Evolutionary conservation across 1,140 invertebrate species (phyloP).

Genomic region (Trichogramma pretiosum): DNA sequence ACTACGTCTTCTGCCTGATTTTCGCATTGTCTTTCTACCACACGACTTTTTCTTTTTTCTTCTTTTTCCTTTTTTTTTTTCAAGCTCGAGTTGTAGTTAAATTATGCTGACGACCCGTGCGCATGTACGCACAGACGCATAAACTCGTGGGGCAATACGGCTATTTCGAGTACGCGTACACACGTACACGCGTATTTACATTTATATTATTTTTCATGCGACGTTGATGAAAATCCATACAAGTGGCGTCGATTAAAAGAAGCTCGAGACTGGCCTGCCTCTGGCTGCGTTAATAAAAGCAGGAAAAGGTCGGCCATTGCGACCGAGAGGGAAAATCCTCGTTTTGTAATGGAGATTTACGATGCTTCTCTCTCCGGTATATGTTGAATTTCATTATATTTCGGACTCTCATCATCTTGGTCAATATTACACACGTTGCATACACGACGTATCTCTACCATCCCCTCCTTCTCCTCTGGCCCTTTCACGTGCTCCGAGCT

Average conservation of each 20-base stretch:
- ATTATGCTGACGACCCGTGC: neutral
- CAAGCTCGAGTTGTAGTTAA: neutral
- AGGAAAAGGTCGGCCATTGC: neutral
- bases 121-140: neutral
- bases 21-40: no score
- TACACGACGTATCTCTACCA: no score
- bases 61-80: neutral
- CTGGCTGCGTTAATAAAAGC: constrained; percentile 3
- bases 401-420: constrained; percentile 11
- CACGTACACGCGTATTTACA: no score
- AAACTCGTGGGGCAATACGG: neutral
- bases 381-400: constrained; percentile 15
- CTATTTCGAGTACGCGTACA: neutral
- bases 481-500: no score
- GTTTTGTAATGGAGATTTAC: constrained; percentile 5
- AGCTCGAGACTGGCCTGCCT: no score
- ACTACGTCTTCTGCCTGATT: no score
- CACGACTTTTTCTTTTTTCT: constrained; percentile 1
- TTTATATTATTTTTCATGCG: no score
- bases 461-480: no score
- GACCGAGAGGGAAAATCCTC: neutral
- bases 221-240: neutral
- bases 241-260: neutral
- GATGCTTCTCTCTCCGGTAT: neutral
- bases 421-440: constrained; percentile 11